Conservation (phyloP, 1,140 invertebrate species). For the Penaeus vannamei region DNA sequence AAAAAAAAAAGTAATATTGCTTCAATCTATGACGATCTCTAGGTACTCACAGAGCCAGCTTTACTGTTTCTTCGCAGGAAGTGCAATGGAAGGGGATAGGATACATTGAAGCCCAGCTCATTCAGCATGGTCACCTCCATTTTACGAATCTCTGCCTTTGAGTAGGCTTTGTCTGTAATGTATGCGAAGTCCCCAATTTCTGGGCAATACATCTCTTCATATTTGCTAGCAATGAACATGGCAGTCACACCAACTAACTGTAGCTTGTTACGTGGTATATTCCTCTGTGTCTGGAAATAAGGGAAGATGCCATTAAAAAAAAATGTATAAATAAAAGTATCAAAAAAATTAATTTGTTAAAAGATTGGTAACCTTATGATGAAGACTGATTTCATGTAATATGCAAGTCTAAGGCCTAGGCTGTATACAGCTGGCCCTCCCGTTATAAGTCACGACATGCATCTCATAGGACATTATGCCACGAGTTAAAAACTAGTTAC, state of each 20-base stretch:
- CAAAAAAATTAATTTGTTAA: too few relatives aligned
- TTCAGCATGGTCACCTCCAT: conserved; percentile 89
- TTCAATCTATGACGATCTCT: neutral
- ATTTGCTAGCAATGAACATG: conserved; percentile 94
- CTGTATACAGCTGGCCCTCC: too few relatives aligned
- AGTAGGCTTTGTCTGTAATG: conserved; percentile 92
- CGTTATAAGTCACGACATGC: too few relatives aligned
- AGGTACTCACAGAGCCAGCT: conserved; percentile 74
- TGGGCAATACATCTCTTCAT: conserved; percentile 94
- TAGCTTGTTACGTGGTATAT: conserved; percentile 80
- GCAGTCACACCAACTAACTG: conserved; percentile 93
- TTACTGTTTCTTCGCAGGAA: conserved; percentile 82
- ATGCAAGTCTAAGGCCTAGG: too few relatives aligned
- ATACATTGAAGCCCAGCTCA: conserved; percentile 84
- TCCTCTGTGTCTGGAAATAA: conserved; percentile 73
- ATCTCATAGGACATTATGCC: too few relatives aligned
- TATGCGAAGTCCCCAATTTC: conserved; percentile 92
- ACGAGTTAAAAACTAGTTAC: too few relatives aligned
- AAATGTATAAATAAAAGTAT: neutral
- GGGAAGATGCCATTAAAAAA: conserved; percentile 22
- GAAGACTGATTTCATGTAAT: too few relatives aligned
- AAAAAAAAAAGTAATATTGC: neutral
- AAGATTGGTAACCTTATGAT: too few relatives aligned
- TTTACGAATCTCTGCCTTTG: conserved; percentile 82
- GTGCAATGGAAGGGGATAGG: conserved; percentile 87